These are phyloP conservation scores for Morinoia aosen DNA, from an alignment of 2,888 invertebrate genomes.

Conservation along the genomic window DNA sequence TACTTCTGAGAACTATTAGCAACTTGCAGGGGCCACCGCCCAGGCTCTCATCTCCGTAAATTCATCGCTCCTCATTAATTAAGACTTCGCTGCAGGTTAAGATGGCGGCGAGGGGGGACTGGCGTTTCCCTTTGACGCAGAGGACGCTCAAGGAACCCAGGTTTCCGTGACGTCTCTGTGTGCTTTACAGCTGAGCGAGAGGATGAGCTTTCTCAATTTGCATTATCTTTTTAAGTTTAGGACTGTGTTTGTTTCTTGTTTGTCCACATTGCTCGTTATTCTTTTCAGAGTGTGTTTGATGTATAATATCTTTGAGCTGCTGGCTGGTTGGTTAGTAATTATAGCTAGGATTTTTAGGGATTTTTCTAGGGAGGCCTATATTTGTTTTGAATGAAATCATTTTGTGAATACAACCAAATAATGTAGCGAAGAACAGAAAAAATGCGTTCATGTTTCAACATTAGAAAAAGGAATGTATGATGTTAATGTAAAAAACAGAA, in stretches of 20 bases:
- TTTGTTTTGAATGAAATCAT: background rate
- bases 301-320: background rate
- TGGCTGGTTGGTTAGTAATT: no score
- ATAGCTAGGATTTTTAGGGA: no score
- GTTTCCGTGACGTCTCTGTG: background rate
- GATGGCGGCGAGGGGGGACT: background rate
- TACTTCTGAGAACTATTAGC: constrained; percentile 4
- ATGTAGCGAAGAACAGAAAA: no score
- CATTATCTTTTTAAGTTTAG: no score
- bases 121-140: background rate
- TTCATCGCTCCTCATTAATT: constrained; percentile 12
- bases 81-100: background rate
- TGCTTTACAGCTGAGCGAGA: no score
- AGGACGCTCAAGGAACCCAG: background rate
- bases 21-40: constrained; percentile 12
- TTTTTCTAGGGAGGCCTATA: background rate
- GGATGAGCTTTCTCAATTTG: background rate
- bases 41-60: background rate
- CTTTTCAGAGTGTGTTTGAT: background rate
- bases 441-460: no score
- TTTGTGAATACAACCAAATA: no score
- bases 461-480: no score
- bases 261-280: background rate
- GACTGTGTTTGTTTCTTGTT: background rate
- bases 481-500: no score